Conservation (phyloP, 2,888 invertebrate genomes). For the Lissonota sp. region DNA sequence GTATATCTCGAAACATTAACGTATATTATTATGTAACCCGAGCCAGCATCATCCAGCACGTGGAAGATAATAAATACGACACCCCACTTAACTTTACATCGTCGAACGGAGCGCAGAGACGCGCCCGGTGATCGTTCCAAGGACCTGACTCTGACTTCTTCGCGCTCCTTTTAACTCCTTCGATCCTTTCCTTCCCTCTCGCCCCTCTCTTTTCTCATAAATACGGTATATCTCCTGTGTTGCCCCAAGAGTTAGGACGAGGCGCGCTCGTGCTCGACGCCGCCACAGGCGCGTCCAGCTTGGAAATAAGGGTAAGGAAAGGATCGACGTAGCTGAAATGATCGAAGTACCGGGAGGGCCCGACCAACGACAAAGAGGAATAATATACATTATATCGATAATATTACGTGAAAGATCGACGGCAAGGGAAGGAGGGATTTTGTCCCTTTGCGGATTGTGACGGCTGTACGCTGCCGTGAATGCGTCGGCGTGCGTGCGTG, state of each 20-base stretch:
- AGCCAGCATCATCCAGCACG: conserved; percentile 42
- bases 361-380: conserved; percentile 72
- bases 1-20: conserved; percentile 31
- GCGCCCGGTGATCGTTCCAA: conserved; percentile 49
- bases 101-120: conserved; percentile 38
- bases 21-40: conserved; percentile 58
- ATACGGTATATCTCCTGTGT: conserved; percentile 18
- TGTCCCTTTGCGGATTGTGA: conserved; percentile 71
- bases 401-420: conserved; percentile 64
- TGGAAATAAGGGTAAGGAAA: conserved; percentile 44
- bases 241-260: conserved; percentile 40
- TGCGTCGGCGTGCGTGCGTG: conserved; percentile 62
- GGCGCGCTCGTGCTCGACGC: conserved; percentile 62
- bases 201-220: background rate
- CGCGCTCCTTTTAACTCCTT: conserved; percentile 46
- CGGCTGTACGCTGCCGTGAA: conserved; percentile 40
- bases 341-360: conserved; percentile 64
- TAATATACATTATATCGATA: conserved; percentile 74
- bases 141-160: conserved; percentile 38
- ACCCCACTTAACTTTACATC: conserved; percentile 53
- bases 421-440: conserved; percentile 62
- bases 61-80: conserved; percentile 60
- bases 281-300: conserved; percentile 39
- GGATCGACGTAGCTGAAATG: conserved; percentile 58
- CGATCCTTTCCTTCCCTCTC: conserved; percentile 28